Base-by-base conservation (phyloP, 2,888 invertebrate genomes). In the Eurois occulta region DNA sequence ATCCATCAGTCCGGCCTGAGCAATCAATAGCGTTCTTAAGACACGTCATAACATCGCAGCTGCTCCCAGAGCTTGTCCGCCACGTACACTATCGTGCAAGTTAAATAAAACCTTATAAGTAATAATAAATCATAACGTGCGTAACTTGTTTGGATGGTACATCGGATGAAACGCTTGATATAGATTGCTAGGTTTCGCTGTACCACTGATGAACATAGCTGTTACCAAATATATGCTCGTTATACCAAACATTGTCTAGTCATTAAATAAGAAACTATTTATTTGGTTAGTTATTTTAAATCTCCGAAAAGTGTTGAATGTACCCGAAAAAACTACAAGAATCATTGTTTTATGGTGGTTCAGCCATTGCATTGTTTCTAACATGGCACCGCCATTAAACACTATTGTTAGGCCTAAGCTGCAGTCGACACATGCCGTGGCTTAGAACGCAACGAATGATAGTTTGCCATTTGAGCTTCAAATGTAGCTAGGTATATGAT, bases 241-340 rank as follows among this genome's bases (percentile, higher is more conserved):
- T 32, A 18, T 13, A 81, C 68, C 46, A 77, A 77, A 75, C 1
- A 28, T 43, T 21, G n/a, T 65, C 85, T 88, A 86, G 80, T 84
- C 77, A 80, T 77, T 72, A 80, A 55, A 21, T 72, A 74, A 69
- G 48, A 38, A 62, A 46, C 24, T 48, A 86, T 73, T 76, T 72
- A 41, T 72, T 83, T 77, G 43, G 84, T 68, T 62, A 77, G 74
- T 76, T 83, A 83, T 66, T 76, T 38, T 35, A 16, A 38, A 68
- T 48, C 35, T 85, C 38, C 24, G 60, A 18, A n/a, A 69, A 24
- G n/a, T 72, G 24, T 60, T n/a, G 62, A 70, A 55, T 70, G 28
- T 55, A 70, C 67, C 64, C 46, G 65, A 70, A 24, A 58, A 68
- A 76, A 35, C 28, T 77, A 76, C 32, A 64, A 71, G 55, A 72